These are phyloP conservation scores for Sylvicola fuscatus DNA, from an alignment of 2,888 invertebrate species.

Conservation along the genomic window DNA sequence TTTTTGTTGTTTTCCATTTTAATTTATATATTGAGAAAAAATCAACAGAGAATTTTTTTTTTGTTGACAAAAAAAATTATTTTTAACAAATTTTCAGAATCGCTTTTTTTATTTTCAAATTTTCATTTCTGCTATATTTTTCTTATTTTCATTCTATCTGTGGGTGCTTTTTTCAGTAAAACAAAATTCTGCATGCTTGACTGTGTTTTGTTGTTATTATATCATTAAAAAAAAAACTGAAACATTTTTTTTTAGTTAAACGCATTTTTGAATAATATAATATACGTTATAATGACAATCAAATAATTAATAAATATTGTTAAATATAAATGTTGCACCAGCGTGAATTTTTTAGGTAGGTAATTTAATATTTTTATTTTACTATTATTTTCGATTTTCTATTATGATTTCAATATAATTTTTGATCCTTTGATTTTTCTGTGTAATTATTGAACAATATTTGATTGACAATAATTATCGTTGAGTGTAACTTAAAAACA, in stretches of 20 bases:
- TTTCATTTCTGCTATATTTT: neutral
- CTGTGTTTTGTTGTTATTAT: constrained; percentile 1
- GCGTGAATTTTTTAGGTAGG: constrained; percentile 6
- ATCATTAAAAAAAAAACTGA: neutral
- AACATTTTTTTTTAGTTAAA: too few relatives aligned
- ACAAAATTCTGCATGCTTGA: neutral
- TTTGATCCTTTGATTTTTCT: too few relatives aligned
- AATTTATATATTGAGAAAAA: too few relatives aligned
- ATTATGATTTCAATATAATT: constrained; percentile 1
- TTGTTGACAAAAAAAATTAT: too few relatives aligned
- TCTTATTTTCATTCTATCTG: neutral
- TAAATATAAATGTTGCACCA: constrained; percentile 4
- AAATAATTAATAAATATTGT: constrained; percentile 3
- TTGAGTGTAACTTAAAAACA: too few relatives aligned
- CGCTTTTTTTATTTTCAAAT: neutral
- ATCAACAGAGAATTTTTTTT: too few relatives aligned
- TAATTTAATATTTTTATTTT: constrained; percentile 4
- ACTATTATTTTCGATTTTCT: constrained; percentile 3
- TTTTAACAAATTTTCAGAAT: too few relatives aligned
- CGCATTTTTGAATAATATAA: too few relatives aligned
- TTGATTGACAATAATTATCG: too few relatives aligned
- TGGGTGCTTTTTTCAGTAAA: neutral
- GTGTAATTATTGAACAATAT: too few relatives aligned
- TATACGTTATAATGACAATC: neutral
- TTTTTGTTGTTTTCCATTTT: too few relatives aligned